Evolutionary conservation across 2,113 vertebrate genomes (phyloP).

Genomic region (Macroglossus sobrinus): DNA sequence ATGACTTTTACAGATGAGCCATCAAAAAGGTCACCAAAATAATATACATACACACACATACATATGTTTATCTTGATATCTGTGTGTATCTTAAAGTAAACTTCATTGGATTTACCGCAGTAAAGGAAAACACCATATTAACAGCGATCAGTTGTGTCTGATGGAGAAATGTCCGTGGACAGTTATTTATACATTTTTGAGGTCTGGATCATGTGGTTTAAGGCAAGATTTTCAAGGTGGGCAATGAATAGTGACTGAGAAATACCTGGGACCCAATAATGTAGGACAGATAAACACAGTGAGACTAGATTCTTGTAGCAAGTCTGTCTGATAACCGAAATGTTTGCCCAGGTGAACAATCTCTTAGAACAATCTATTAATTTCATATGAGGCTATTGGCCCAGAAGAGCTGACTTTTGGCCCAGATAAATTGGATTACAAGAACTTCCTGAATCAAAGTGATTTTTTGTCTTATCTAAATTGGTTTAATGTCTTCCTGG

Average conservation of each 20-base stretch:
- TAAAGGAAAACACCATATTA: neutral
- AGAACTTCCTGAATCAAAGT: neutral
- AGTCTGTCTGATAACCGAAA: neutral
- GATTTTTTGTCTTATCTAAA: neutral
- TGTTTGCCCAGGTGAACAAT: neutral
- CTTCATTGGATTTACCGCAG: neutral
- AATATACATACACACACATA: neutral
- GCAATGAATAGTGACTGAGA: neutral
- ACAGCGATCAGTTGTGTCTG: neutral
- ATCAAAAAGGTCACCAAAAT: neutral
- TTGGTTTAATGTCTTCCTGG: neutral
- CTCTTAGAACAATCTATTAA: neutral
- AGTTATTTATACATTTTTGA: neutral
- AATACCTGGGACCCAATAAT: neutral
- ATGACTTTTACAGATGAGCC: neutral
- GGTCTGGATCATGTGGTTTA: neutral
- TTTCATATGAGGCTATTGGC: neutral
- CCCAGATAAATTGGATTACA: neutral
- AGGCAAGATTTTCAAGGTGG: neutral
- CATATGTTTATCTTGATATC: neutral
- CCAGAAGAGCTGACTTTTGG: neutral
- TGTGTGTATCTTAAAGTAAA: neutral
- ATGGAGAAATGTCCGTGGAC: neutral
- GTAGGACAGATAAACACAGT: neutral
- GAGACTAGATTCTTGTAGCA: neutral